Evolutionary conservation across 1,140 invertebrate genomes (phyloP).

Genomic region (Zaprionus camerounensis): DNA sequence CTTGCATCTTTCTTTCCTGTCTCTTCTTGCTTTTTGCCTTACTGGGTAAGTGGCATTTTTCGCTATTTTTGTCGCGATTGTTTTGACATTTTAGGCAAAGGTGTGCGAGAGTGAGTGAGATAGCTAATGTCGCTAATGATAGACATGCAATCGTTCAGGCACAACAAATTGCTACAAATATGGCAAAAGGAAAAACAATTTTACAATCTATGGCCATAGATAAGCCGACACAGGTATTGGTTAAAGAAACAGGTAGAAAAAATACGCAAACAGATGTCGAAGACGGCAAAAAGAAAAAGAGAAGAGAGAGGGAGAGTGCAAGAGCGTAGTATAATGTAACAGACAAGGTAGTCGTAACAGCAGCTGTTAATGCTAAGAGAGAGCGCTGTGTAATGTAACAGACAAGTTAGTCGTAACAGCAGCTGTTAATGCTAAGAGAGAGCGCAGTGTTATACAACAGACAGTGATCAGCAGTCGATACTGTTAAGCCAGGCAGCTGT

Average conservation of each 20-base stretch:
- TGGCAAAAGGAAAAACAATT: slow-evolving; percentile 48
- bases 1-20: slow-evolving; percentile 32
- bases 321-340: not conserved
- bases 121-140: slow-evolving; percentile 21
- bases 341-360: not conserved
- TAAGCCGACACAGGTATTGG: slow-evolving; percentile 43
- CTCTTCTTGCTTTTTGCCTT: slow-evolving; percentile 36
- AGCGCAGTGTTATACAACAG: not conserved
- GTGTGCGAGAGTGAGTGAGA: slow-evolving; percentile 8
- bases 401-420: not conserved
- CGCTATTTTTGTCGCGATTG: slow-evolving; percentile 38
- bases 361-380: not conserved
- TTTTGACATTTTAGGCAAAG: slow-evolving; percentile 39
- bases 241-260: slow-evolving; percentile 51
- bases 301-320: not conserved
- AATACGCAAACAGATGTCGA: slow-evolving; percentile 1
- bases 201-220: slow-evolving; percentile 38
- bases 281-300: slow-evolving; percentile 1
- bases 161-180: slow-evolving; percentile 57
- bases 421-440: slow-evolving; percentile 1
- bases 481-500: not conserved
- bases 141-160: slow-evolving; percentile 43
- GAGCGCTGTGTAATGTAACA: not conserved
- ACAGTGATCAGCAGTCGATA: not conserved
- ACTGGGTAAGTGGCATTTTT: slow-evolving; percentile 55